Percentiles rank a stretch among this genome's conserved stretches.
These are phyloP conservation scores for Luffia ferchaultella DNA, from an alignment of 2,888 invertebrate genomes.

Conservation along the genomic window DNA sequence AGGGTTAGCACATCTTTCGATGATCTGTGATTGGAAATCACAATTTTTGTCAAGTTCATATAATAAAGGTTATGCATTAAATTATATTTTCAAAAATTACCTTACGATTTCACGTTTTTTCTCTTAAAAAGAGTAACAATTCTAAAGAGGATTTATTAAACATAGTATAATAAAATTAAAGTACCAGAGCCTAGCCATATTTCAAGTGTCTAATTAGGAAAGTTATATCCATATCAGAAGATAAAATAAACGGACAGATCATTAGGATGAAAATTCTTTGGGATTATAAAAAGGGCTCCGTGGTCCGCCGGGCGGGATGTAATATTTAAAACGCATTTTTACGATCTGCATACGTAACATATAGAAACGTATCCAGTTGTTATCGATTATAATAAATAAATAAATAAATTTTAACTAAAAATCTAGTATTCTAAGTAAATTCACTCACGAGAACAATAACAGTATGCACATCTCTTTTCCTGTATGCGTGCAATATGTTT, in stretches of 20 bases:
- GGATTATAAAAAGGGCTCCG: constrained; percentile 52
- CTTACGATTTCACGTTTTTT: too few relatives aligned
- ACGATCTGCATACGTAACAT: constrained; percentile 44
- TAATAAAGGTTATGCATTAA: too few relatives aligned
- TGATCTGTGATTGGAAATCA: too few relatives aligned
- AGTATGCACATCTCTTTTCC: too few relatives aligned
- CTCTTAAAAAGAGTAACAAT: too few relatives aligned
- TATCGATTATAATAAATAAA: background rate
- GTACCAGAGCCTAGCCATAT: constrained; percentile 12
- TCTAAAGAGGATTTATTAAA: background rate
- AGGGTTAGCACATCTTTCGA: too few relatives aligned
- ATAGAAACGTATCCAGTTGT: constrained; percentile 25
- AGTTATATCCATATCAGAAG: constrained; percentile 19
- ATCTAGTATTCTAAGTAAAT: too few relatives aligned
- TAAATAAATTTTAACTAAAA: background rate
- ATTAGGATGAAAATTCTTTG: constrained; percentile 49
- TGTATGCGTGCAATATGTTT: too few relatives aligned
- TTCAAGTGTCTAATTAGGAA: constrained; percentile 25
- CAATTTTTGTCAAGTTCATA: too few relatives aligned
- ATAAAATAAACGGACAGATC: constrained; percentile 44
- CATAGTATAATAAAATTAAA: background rate
- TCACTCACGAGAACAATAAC: too few relatives aligned
- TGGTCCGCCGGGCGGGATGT: constrained; percentile 28
- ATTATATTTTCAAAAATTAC: too few relatives aligned
- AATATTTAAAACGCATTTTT: constrained; percentile 53